Percentiles rank a stretch among this genome's conserved stretches.
Evolutionary conservation across 2,888 invertebrate genomes (phyloP).

Genomic region (Parnassius apollo): DNA sequence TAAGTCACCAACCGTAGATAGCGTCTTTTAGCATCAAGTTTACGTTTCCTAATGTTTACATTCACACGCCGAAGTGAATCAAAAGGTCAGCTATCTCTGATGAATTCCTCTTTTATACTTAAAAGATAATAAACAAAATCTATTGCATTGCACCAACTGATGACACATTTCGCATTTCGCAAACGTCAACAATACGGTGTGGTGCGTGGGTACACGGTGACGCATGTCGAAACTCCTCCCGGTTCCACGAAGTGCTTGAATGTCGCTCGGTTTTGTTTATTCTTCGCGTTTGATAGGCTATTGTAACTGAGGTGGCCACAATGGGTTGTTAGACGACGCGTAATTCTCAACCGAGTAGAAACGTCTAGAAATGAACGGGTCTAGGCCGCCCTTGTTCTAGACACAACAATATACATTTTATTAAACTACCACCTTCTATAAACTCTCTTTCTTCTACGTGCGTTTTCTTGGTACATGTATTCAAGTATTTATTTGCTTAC

Average conservation of each 20-base stretch:
- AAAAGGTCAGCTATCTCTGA: no score
- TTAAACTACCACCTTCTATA: no score
- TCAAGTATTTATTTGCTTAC: no score
- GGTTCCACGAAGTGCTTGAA: slow-evolving; percentile 1
- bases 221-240: slow-evolving; percentile 3
- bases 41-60: no score
- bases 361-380: slow-evolving; percentile 13
- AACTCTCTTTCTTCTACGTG: no score
- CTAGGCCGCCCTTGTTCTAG: slow-evolving; percentile 13
- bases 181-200: not conserved
- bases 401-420: slow-evolving; percentile 9
- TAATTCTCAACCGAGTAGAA: slow-evolving; percentile 1
- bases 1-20: no score
- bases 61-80: no score
- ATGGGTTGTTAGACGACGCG: slow-evolving; percentile 7
- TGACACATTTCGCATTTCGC: not conserved
- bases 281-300: slow-evolving; percentile 11
- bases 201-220: not conserved
- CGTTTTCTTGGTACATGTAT: no score
- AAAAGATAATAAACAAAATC: no score
- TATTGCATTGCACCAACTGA: no score
- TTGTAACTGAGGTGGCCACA: slow-evolving; percentile 20
- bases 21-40: no score
- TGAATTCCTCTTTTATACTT: no score
- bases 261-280: slow-evolving; percentile 15